Percentiles rank a stretch among this genome's conserved stretches.
These are phyloP conservation scores for Limnephilus marmoratus DNA, from an alignment of 2,888 invertebrate species.

Conservation along the genomic window DNA sequence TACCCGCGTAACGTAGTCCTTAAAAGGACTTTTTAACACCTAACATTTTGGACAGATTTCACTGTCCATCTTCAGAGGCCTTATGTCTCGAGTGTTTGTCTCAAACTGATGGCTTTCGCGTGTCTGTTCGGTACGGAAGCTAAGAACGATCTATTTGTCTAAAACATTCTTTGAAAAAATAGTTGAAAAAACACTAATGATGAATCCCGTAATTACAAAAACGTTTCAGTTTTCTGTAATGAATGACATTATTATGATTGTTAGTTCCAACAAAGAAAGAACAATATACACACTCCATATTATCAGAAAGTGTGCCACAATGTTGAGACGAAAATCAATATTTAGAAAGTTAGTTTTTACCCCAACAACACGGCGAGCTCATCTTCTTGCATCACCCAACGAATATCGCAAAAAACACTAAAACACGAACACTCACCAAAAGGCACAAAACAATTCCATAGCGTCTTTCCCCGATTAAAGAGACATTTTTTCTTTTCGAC, in stretches of 20 bases:
- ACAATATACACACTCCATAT: not conserved
- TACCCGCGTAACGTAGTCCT: no score
- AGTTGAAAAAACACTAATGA: no score
- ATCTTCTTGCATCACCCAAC: not conserved
- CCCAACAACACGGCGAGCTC: constrained; percentile 6
- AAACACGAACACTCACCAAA: not conserved
- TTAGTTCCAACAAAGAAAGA: not conserved
- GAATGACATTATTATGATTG: not conserved
- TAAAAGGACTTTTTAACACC: no score
- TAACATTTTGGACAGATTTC: no score
- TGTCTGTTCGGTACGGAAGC: no score
- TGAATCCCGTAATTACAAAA: no score
- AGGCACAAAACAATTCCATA: not conserved
- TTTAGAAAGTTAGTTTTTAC: constrained; percentile 47
- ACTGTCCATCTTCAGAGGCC: no score
- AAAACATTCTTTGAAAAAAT: no score
- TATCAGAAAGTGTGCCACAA: constrained; percentile 30
- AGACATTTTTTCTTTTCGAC: not conserved
- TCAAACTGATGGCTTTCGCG: no score
- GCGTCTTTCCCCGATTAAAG: not conserved
- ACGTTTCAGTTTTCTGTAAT: no score
- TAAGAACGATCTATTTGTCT: no score
- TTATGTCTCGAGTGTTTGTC: no score
- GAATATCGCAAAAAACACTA: not conserved
- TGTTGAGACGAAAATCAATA: constrained; percentile 39